Evolutionary conservation across 1,140 invertebrate genomes (phyloP), one percentile per base, ranked within the genome.

Genomic region (Octopus sinensis): DNA sequence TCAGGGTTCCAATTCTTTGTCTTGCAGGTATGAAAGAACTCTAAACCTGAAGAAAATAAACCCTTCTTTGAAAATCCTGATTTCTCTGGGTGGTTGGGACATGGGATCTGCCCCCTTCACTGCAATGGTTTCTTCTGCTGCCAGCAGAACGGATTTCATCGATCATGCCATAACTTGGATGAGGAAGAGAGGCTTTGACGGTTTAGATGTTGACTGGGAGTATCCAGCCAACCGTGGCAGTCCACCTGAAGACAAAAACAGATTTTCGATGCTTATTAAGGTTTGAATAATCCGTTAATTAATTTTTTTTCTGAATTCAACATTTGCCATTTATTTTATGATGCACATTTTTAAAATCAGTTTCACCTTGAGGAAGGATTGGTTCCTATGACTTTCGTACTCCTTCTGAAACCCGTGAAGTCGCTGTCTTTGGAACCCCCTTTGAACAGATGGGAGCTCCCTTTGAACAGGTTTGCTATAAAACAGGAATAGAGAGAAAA

Each of bases 171-270:
- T 43, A 43, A 43, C 30, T 43, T 43, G 30, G 30, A 43, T 43
- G 30, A 43, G 30, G 30, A 43, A 43, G 30, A 43, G 30, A 43
- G 30, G 30, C 30, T 43, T 43, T 43, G 30, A 43, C 30, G 30
- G 30, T 43, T 43, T 43, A 43, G 30, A 43, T 43, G 3, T 43
- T 43, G 97, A 98, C 89, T 98, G 96, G 96, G 97, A 98, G 89
- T 98, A 98, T 91, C 97, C 97, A 0, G 94, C 95, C 0, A 94
- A 94, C 89, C 91, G 97, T 53, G 96, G 98, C 88, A 97, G 97
- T 79, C 96, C 96, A 86, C 93, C 95, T 0, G 94, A 95, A 78
- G 97, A 99, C 89, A 94, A 94, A 79, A 94, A 96, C 84, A 96
- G 97, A 90, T 99, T 98, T 89, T 96, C 96, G 13, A 93, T 93